Evolutionary conservation across 2,888 invertebrate genomes (phyloP).

Genomic region (Masnerella sp.): DNA sequence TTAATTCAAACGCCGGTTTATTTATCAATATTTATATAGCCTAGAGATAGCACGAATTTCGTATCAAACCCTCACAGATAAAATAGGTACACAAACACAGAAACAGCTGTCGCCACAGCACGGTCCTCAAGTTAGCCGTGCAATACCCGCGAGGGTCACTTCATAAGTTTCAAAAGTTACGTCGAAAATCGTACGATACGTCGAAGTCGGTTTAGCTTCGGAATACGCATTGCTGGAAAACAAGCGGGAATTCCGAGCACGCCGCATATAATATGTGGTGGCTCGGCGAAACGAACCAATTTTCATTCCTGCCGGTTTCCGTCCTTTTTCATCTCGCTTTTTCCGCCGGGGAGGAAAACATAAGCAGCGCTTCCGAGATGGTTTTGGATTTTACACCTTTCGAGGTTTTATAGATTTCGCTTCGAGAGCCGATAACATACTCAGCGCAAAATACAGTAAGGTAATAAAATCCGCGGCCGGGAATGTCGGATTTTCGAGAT

Average conservation of each 20-base stretch:
- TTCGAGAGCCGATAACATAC: slow-evolving; percentile 31
- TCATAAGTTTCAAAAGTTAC: slow-evolving; percentile 50
- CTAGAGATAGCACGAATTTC: no score
- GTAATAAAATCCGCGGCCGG: slow-evolving; percentile 21
- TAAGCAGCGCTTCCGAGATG: slow-evolving; percentile 3
- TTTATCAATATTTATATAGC: no score
- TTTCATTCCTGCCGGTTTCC: slow-evolving; percentile 49
- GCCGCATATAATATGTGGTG: slow-evolving; percentile 49
- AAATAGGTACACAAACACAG: not conserved
- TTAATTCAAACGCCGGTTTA: no score
- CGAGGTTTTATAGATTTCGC: slow-evolving; percentile 34
- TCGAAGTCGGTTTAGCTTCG: slow-evolving; percentile 36
- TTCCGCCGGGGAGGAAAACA: slow-evolving; percentile 9
- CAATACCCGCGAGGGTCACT: slow-evolving; percentile 50
- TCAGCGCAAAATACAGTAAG: slow-evolving; percentile 21
- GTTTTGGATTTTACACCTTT: slow-evolving; percentile 37
- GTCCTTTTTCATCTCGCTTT: slow-evolving; percentile 27
- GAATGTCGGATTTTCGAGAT: slow-evolving; percentile 5
- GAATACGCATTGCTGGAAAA: slow-evolving; percentile 54
- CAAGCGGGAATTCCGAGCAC: slow-evolving; percentile 54
- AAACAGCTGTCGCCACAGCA: slow-evolving; percentile 30
- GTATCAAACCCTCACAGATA: no score
- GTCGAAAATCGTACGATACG: slow-evolving; percentile 52
- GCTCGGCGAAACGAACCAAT: slow-evolving; percentile 48
- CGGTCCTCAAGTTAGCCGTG: slow-evolving; percentile 35